phyloP scores from a whole-genome alignment of 2,797 vertebrate genomes.

The Melanotaenia maccullochi region DNA sequence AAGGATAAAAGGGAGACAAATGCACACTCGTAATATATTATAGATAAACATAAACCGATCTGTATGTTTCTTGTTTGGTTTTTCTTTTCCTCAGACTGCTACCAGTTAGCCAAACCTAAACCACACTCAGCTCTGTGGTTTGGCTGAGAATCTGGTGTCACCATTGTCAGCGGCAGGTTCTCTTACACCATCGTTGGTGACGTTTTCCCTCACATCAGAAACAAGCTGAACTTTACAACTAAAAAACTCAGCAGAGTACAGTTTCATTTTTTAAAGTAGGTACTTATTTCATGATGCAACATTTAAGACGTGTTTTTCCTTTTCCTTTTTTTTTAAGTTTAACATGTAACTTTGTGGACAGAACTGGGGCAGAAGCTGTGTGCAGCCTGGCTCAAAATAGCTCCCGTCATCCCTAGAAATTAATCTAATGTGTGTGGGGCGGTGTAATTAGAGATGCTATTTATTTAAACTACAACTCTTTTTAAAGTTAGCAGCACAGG shows the following conservation, averaged over 20 bases:
- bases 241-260: slow-evolving; percentile 30
- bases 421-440: slow-evolving; percentile 25
- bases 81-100: too few species aligned
- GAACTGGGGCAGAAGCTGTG: slow-evolving; percentile 52
- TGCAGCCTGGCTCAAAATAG: slow-evolving; percentile 32
- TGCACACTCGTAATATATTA: too few species aligned
- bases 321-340: slow-evolving; percentile 17
- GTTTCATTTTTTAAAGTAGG: background rate
- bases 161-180: too few species aligned
- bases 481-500: slow-evolving; percentile 15
- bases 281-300: slow-evolving; percentile 28
- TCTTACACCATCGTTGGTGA: too few species aligned
- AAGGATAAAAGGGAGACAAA: background rate
- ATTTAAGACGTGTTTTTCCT: slow-evolving; percentile 22
- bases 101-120: slow-evolving; percentile 1
- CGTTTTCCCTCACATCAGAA: background rate
- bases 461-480: slow-evolving; percentile 19
- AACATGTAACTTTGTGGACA: slow-evolving; percentile 51
- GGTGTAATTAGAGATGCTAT: slow-evolving; percentile 40
- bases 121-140: background rate
- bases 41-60: background rate
- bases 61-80: background rate
- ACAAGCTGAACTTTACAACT: slow-evolving; percentile 21
- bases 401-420: slow-evolving; percentile 32
- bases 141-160: background rate